Percentiles rank a stretch among this genome's conserved stretches.
Evolutionary conservation across 1,140 invertebrate genomes (phyloP).

Genomic region (Drosophila trapezifrons): DNA sequence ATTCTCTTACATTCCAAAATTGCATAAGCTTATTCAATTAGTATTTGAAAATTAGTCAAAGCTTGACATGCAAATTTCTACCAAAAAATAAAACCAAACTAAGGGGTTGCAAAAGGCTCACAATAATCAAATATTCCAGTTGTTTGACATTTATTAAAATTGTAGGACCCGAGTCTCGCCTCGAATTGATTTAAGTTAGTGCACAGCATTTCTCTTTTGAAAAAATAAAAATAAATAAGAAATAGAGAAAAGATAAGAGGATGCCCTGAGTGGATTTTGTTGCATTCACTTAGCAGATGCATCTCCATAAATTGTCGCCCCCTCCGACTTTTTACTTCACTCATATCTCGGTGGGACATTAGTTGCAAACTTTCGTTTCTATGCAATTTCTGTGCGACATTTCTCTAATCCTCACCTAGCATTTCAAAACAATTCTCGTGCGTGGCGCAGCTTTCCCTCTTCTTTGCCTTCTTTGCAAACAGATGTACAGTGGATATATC

Average conservation of each 20-base stretch:
- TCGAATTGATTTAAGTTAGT: slow-evolving; percentile 11
- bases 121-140: neutral
- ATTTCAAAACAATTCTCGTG: slow-evolving; percentile 75
- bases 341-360: slow-evolving; percentile 49
- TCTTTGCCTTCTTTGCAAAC: neutral
- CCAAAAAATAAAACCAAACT: too few relatives aligned
- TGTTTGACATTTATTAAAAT: neutral
- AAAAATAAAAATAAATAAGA: slow-evolving; percentile 13
- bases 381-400: slow-evolving; percentile 63
- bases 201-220: neutral
- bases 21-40: neutral
- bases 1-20: neutral
- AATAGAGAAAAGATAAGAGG: neutral
- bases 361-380: slow-evolving; percentile 67
- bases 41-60: neutral
- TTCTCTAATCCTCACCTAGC: slow-evolving; percentile 75
- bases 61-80: neutral
- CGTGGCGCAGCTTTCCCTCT: slow-evolving; percentile 25
- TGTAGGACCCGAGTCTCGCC: neutral
- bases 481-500: neutral
- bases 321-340: slow-evolving; percentile 1
- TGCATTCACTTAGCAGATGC: slow-evolving; percentile 37
- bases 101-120: neutral
- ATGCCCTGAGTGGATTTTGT: slow-evolving; percentile 9
- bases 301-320: slow-evolving; percentile 42